Evolutionary conservation across 2,113 vertebrate genomes (phyloP), one percentile per base, ranked within the genome.

Genomic region (Hippoglossus stenolepis): DNA sequence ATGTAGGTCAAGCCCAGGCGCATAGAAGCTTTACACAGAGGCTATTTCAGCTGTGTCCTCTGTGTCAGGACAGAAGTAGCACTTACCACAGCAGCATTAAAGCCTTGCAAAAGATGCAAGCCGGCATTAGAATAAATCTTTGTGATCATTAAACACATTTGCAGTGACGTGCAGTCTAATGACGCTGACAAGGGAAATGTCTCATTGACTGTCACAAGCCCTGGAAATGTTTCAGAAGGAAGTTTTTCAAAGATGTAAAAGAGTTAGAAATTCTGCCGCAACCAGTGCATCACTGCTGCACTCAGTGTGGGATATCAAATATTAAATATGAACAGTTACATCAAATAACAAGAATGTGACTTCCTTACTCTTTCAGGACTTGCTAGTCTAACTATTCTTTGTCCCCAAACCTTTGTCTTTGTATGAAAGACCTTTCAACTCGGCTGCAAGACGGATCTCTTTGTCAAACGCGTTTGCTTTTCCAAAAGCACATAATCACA

Each of bases 261-360:
- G 65, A 9, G 21, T 57, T 59, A 17, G 45, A 54, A 63, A 56
- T 11, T 62, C 62, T 49, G 54, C 68, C 15, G 6, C 45, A n/a
- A 26, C 21, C 61, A 24, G n/a, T 45, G 17, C n/a, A 47, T 21
- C 12, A 20, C 62, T 49, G 23, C 67, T 49, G 13, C 7, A 13
- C 64, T 68, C 9, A 28, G 2, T 59, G 47, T 5, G 60, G 24
- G 58, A 38, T 47, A 51, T 65, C 20, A n/a, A 51, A 69, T 53
- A 64, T 73, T 28, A 69, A 69, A 69, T 63, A 77, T 63, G 23
- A 49, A 68, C 13, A 64, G 23, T 59, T 28, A 69, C 28, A 76
- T 76, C 40, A 64, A 31, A 73, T 77, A 23, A 57, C 54, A 65
- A 59, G 51, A 58, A 49, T 24, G 5, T 63, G 54, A 45, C 57